Evolutionary conservation across 2,888 invertebrate species (phyloP), one percentile per base, ranked within the genome.

Genomic region (Acholoe squamosa): DNA sequence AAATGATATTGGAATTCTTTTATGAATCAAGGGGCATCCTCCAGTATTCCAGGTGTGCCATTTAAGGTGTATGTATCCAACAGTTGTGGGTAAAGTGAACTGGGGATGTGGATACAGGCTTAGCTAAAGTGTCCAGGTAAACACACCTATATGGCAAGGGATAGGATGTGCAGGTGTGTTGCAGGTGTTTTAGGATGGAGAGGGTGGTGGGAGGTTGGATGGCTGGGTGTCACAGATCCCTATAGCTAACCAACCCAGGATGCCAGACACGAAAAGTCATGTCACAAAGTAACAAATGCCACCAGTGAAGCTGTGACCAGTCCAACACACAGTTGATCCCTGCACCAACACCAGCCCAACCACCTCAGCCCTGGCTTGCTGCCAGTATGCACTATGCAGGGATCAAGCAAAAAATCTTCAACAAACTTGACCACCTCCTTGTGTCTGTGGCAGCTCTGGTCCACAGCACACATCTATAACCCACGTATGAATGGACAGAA

Each of bases 351-450:
- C n/a, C n/a, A 43, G 43, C 61, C 61, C 61, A n/a, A 14, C 61
- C 61, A n/a, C 43, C 61, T 71, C 71, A 28, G 28, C 28, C 25
- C 71, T 71, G 71, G 71, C 28, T 16, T 28, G 28, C 7, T 71
- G 71, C 71, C 71, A 71, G 61, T 28, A 61, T n/a, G 19, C 71
- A 71, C 10, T 28, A 61, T n/a, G 19, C 61, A 61, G n/a, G 61
- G 61, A 61, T 61, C 61, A 61, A 71, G 28, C 0, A 25, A 25
- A 71, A 71, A 71, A 71, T 5, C 71, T 14, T 71, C 71, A 0
- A 28, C 71, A 71, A 71, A 71, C 28, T 71, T 71, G 71, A 71
- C 71, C 71, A 71, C 14, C 25, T 71, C 25, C 71, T 28, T 14
- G 19, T 61, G 14, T 61, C 43, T 10, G 5, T 43, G 12, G 7